Percentiles rank a stretch among this genome's conserved stretches.
These are phyloP conservation scores for Eulemur albifrons DNA, from an alignment of 2,797 vertebrate species.

Conservation along the genomic window DNA sequence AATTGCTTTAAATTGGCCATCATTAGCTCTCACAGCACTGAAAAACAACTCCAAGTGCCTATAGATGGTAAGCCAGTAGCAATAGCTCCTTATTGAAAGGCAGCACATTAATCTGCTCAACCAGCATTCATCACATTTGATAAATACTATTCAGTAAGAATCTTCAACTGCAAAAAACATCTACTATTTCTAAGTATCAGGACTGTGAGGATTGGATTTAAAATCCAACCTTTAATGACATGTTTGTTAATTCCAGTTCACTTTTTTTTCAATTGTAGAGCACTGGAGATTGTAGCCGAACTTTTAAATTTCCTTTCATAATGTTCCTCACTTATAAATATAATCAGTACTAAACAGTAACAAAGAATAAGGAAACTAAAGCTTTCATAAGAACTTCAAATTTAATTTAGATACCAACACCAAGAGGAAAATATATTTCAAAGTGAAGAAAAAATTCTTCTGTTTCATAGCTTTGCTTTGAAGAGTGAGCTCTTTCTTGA, in stretches of 20 bases:
- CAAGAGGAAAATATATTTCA: constrained; percentile 54
- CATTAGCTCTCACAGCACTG: constrained; percentile 62
- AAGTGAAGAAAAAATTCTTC: constrained; percentile 51
- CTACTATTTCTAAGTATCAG: constrained; percentile 16
- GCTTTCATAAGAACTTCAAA: not conserved
- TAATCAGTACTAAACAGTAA: not conserved
- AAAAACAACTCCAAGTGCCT: constrained; percentile 63
- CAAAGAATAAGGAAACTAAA: constrained; percentile 37
- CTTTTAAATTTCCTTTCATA: constrained; percentile 26
- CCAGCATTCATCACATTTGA: not conserved
- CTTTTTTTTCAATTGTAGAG: constrained; percentile 21
- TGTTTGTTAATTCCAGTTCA: not conserved
- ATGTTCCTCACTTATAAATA: constrained; percentile 19
- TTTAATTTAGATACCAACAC: constrained; percentile 1
- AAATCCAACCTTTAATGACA: not conserved
- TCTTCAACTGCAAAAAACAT: constrained; percentile 8
- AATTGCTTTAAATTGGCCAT: constrained; percentile 78
- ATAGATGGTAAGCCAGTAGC: constrained; percentile 50
- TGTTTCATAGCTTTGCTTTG: constrained; percentile 52
- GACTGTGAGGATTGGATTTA: not conserved
- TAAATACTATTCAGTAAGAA: constrained; percentile 32
- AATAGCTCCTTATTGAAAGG: constrained; percentile 44
- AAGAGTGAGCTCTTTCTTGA: constrained; percentile 47
- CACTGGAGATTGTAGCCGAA: constrained; percentile 1
- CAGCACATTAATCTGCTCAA: constrained; percentile 24